Conservation (phyloP, 2,888 invertebrate species). For the Coleophora flavipennella region DNA sequence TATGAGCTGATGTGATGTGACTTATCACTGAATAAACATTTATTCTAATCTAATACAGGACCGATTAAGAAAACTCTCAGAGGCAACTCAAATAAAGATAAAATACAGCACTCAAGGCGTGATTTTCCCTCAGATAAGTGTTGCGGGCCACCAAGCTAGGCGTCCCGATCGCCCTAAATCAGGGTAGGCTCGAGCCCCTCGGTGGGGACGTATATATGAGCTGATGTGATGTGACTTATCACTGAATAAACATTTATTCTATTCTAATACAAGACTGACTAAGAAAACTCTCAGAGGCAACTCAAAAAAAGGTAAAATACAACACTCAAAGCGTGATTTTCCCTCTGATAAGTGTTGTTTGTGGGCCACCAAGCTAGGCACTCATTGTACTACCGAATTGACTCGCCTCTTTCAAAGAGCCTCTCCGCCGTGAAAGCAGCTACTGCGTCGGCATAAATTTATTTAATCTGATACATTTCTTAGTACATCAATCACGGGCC, state of each 20-base stretch:
- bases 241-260: too few species aligned
- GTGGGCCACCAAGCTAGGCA: slow-evolving; percentile 26
- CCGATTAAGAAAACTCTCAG: too few species aligned
- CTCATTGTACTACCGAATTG: slow-evolving; percentile 60
- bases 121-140: neutral
- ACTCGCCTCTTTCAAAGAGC: slow-evolving; percentile 45
- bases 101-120: slow-evolving; percentile 1
- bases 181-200: too few species aligned
- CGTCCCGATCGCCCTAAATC: too few species aligned
- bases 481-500: slow-evolving; percentile 50
- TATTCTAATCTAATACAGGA: too few species aligned
- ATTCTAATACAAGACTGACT: too few species aligned
- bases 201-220: too few species aligned
- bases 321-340: neutral
- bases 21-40: too few species aligned
- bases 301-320: slow-evolving; percentile 11
- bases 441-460: slow-evolving; percentile 45
- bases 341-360: slow-evolving; percentile 11
- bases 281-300: slow-evolving; percentile 2
- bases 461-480: slow-evolving; percentile 57
- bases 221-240: too few species aligned
- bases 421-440: slow-evolving; percentile 51
- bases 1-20: too few species aligned
- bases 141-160: slow-evolving; percentile 30
- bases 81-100: slow-evolving; percentile 9